These are phyloP conservation scores for Dasypogon diadema DNA, from an alignment of 2,888 invertebrate genomes.

Conservation along the genomic window DNA sequence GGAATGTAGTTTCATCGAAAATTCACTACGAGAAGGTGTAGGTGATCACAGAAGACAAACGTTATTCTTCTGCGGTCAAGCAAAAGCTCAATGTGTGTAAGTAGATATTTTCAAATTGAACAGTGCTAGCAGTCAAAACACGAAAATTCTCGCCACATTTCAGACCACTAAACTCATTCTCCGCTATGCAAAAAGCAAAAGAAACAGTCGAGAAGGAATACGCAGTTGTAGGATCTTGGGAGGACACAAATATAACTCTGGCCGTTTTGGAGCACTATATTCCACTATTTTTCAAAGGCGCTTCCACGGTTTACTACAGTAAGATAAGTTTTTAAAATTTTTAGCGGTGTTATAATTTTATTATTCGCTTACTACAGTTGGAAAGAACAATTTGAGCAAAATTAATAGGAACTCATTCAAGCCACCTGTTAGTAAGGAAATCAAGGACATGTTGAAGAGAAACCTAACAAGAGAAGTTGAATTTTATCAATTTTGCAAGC, in stretches of 20 bases:
- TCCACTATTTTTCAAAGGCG: slow-evolving; percentile 82
- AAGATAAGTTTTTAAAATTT: slow-evolving; percentile 74
- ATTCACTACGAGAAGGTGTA: slow-evolving; percentile 82
- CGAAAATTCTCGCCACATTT: not conserved
- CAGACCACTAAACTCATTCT: slow-evolving; percentile 83
- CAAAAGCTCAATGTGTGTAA: slow-evolving; percentile 68
- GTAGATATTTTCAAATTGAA: too few species aligned
- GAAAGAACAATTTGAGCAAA: slow-evolving; percentile 79
- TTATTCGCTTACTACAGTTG: slow-evolving; percentile 70
- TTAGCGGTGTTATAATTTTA: slow-evolving; percentile 61
- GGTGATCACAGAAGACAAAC: slow-evolving; percentile 86
- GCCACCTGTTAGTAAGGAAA: slow-evolving; percentile 86
- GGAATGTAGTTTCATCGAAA: slow-evolving; percentile 82
- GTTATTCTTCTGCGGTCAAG: slow-evolving; percentile 88
- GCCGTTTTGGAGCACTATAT: slow-evolving; percentile 82
- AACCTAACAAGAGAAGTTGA: slow-evolving; percentile 92
- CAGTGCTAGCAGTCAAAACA: too few species aligned
- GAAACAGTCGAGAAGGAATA: slow-evolving; percentile 84
- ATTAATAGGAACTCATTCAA: slow-evolving; percentile 90
- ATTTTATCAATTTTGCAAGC: slow-evolving; percentile 91
- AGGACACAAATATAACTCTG: slow-evolving; percentile 83
- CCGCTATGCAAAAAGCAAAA: slow-evolving; percentile 82
- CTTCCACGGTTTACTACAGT: slow-evolving; percentile 80
- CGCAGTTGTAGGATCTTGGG: slow-evolving; percentile 84
- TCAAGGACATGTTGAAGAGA: slow-evolving; percentile 85